Evolutionary conservation across 92 coral and sea anemone genomes (phyloP), one percentile per base, ranked within the genome.

Genomic region (Plumapathes pennacea): DNA sequence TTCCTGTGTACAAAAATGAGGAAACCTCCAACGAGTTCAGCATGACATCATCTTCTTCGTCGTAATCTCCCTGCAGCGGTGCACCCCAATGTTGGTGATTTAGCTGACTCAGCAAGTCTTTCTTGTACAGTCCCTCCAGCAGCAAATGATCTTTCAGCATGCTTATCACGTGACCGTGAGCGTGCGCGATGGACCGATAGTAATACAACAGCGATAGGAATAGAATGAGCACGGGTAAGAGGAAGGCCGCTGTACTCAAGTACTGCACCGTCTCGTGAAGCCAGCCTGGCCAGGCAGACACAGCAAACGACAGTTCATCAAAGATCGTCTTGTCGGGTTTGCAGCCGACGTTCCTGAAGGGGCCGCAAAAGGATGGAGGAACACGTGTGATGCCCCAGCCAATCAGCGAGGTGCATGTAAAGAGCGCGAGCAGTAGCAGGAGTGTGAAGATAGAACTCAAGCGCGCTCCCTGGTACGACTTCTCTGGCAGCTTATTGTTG

Each of bases 351-450:
- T 92, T 92, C 36, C 84, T 89, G 27, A 83, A 89, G 10, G 95
- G 95, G 0, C 95, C 95, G 39, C 95, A 87, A 25, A 60, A 57
- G 20, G 95, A 87, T 1, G 95, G 87, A 8, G 89, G 89, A 0
- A 87, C 82, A n/a, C 76, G 68, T 4, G 97, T 87, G 30, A 85
- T 79, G n/a, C 85, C 95, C 71, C 90, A 91, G 8, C 98, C 98
- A 1, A 92, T 85, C 10, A 89, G 79, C 6, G 84, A 87, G 0
- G 57, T 63, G 25, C 89, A 88, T 87, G 88, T 88, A 53, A 92
- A 73, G 53, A 88, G 88, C 22, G 84, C 60, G 47, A 92, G 28
- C 11, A 92, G 69, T 52, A 92, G 30, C 29, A 92, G 59, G 30
- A 92, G 81, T 17, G 98, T 81, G 50, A 92, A 92, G 10, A 85